Conservation (phyloP, 1,140 invertebrate genomes). For the Plodia interpunctella region DNA sequence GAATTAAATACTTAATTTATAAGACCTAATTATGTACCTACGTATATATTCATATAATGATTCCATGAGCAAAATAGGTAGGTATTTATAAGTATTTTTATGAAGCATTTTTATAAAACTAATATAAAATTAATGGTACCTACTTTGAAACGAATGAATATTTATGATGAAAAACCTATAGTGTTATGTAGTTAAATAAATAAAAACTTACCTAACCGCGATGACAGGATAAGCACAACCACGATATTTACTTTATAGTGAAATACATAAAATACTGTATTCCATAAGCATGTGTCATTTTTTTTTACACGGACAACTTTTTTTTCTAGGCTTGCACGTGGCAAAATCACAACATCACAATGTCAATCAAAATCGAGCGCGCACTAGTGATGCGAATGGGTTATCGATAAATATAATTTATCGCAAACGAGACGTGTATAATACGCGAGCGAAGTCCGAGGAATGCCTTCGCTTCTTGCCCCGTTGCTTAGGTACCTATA, state of each 20-base stretch:
- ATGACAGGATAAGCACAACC: too few relatives aligned
- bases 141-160: too few relatives aligned
- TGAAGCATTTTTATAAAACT: too few relatives aligned
- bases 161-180: too few relatives aligned
- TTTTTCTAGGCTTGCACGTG: slow-evolving; percentile 13
- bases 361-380: slow-evolving; percentile 13
- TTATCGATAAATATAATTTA: background rate
- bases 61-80: too few relatives aligned
- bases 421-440: slow-evolving; percentile 13
- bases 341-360: slow-evolving; percentile 28
- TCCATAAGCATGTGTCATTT: slow-evolving; percentile 27
- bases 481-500: background rate
- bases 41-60: too few relatives aligned
- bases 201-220: slow-evolving; percentile 12
- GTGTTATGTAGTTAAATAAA: background rate
- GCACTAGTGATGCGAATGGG: slow-evolving; percentile 31
- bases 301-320: slow-evolving; percentile 19
- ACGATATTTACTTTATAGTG: slow-evolving; percentile 23
- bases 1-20: too few relatives aligned
- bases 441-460: slow-evolving; percentile 29
- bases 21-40: too few relatives aligned
- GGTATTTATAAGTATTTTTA: too few relatives aligned
- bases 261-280: slow-evolving; percentile 33
- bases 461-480: slow-evolving; percentile 27
- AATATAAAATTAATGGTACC: too few relatives aligned